These are phyloP conservation scores for Orchestes rusci DNA, from an alignment of 2,888 invertebrate genomes.

Conservation along the genomic window DNA sequence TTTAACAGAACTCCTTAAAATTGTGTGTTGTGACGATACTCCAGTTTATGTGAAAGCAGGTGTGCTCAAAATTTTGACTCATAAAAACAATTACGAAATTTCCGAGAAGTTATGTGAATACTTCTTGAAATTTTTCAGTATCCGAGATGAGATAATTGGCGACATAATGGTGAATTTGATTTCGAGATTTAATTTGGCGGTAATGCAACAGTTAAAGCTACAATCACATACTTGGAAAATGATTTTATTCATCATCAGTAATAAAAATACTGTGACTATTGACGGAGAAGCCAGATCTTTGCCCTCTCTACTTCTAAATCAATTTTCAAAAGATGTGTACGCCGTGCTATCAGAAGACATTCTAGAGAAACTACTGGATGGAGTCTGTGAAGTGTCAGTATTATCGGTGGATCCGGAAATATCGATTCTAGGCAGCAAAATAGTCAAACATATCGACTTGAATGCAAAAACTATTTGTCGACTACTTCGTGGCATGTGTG, in stretches of 20 bases:
- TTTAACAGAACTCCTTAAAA: slow-evolving; percentile 32
- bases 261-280: slow-evolving; percentile 30
- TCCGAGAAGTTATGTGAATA: slow-evolving; percentile 32
- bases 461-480: slow-evolving; percentile 54
- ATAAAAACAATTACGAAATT: slow-evolving; percentile 32
- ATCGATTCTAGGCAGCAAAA: slow-evolving; percentile 53
- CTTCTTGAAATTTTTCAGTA: slow-evolving; percentile 23
- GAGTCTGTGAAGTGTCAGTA: slow-evolving; percentile 52
- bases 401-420: slow-evolving; percentile 54
- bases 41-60: slow-evolving; percentile 44
- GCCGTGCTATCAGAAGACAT: slow-evolving; percentile 46
- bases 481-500: slow-evolving; percentile 55
- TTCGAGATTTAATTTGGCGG: slow-evolving; percentile 30
- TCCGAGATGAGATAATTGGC: slow-evolving; percentile 11
- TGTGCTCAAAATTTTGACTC: slow-evolving; percentile 40
- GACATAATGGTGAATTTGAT: slow-evolving; percentile 32
- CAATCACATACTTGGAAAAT: slow-evolving; percentile 50
- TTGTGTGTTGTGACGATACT: slow-evolving; percentile 40
- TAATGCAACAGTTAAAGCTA: slow-evolving; percentile 29
- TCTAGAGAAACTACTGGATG: slow-evolving; percentile 45
- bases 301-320: slow-evolving; percentile 23
- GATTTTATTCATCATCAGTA: slow-evolving; percentile 48
- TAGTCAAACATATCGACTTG: slow-evolving; percentile 60
- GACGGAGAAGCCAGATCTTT: slow-evolving; percentile 21
- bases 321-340: slow-evolving; percentile 46